phyloP scores from a whole-genome alignment of 2,888 invertebrate species.

The Mycogona germanica region DNA sequence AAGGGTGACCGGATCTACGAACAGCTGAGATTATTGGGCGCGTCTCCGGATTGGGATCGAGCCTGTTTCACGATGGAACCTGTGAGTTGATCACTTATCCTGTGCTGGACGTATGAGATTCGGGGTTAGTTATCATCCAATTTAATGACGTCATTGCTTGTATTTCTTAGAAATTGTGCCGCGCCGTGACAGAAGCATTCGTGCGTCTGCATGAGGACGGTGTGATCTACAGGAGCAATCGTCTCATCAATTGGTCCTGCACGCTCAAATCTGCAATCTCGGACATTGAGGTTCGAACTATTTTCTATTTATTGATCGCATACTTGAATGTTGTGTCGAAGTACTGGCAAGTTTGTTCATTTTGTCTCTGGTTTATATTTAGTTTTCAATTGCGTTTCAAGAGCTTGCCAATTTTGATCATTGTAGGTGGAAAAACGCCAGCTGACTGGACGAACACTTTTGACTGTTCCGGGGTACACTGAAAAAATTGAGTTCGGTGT shows the following conservation, averaged over 20 bases:
- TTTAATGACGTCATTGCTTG: constrained; percentile 1
- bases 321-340: too few relatives aligned
- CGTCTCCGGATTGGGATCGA: constrained; percentile 89
- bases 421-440: constrained; percentile 76
- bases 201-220: constrained; percentile 75
- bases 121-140: too few relatives aligned
- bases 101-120: background rate
- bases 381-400: background rate
- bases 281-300: constrained; percentile 72
- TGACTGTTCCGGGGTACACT: constrained; percentile 84
- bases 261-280: constrained; percentile 93
- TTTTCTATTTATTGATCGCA: too few relatives aligned
- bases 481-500: constrained; percentile 88
- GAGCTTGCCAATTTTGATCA: background rate
- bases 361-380: background rate
- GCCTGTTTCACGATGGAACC: constrained; percentile 96
- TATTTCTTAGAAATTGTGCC: constrained; percentile 47
- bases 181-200: constrained; percentile 90
- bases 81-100: constrained; percentile 25
- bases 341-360: too few relatives aligned
- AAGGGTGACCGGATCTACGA: constrained; percentile 61
- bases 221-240: constrained; percentile 82
- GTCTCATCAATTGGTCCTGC: constrained; percentile 98
- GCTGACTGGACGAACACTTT: constrained; percentile 65
- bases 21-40: constrained; percentile 76